Conservation (phyloP, 2,888 invertebrate genomes). For the Mythimna vitellina region DNA sequence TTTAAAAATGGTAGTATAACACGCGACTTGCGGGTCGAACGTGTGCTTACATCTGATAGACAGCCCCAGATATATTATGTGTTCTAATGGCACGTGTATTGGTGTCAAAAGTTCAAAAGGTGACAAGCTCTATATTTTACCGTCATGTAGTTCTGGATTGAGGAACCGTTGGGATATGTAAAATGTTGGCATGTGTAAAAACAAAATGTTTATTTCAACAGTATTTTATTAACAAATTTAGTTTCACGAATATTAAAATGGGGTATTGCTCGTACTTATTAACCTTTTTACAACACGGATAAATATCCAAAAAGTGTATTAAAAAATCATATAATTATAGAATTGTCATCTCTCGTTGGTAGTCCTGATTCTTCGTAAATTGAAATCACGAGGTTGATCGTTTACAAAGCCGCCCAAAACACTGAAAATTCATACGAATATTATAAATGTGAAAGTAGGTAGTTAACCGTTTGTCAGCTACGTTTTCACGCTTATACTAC, state of each 20-base stretch:
- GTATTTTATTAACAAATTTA: background rate
- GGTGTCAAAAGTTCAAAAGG: no score
- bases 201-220: background rate
- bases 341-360: background rate
- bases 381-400: background rate
- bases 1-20: no score
- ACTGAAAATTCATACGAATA: conserved; percentile 26
- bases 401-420: conserved; percentile 30
- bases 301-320: background rate
- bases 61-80: no score
- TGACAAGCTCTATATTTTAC: background rate
- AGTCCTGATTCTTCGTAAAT: background rate
- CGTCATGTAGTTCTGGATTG: background rate
- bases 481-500: no score
- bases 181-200: background rate
- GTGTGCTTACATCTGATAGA: no score
- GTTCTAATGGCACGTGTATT: no score
- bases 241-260: background rate
- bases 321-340: background rate
- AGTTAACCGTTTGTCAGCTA: no score
- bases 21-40: no score
- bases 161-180: background rate
- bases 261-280: no score
- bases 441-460: no score
- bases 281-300: background rate